These are phyloP conservation scores for Oriolus oriolus DNA, from an alignment of 2,113 vertebrate species.

Conservation along the genomic window DNA sequence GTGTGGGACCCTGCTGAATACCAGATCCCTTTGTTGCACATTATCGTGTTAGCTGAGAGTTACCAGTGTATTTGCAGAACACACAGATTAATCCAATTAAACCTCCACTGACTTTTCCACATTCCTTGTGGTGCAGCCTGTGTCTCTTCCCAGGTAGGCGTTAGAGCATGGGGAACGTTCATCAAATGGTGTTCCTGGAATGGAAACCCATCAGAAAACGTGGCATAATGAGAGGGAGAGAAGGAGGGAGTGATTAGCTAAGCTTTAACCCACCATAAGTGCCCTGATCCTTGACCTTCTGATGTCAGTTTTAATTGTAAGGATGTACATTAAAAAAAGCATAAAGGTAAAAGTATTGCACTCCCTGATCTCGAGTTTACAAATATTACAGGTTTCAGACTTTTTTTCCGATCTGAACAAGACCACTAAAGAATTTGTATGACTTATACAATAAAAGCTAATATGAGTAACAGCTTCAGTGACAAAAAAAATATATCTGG, in stretches of 20 bases:
- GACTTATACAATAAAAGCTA: neutral
- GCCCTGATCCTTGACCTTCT: slow-evolving; percentile 1
- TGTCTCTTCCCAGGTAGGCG: neutral
- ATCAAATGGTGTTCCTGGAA: neutral
- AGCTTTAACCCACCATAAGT: neutral
- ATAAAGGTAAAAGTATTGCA: neutral
- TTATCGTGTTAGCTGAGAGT: slow-evolving; percentile 67
- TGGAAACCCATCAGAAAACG: neutral
- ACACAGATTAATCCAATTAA: slow-evolving; percentile 77
- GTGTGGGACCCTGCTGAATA: slow-evolving; percentile 61
- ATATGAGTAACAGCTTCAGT: neutral
- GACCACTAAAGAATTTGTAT: neutral
- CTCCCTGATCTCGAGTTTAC: neutral
- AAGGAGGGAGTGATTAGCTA: neutral
- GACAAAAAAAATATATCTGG: neutral
- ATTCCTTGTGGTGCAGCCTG: slow-evolving; percentile 57
- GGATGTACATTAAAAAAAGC: neutral
- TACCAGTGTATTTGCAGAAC: slow-evolving; percentile 27
- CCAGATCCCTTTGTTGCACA: slow-evolving; percentile 58
- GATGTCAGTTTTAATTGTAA: neutral
- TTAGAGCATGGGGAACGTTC: neutral
- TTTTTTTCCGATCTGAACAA: neutral
- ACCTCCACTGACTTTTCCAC: slow-evolving; percentile 71
- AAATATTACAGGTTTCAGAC: neutral
- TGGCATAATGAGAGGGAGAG: slow-evolving; percentile 8